These are phyloP conservation scores for Eupeodes latifasciatus DNA, from an alignment of 2,888 invertebrate species.

Conservation along the genomic window DNA sequence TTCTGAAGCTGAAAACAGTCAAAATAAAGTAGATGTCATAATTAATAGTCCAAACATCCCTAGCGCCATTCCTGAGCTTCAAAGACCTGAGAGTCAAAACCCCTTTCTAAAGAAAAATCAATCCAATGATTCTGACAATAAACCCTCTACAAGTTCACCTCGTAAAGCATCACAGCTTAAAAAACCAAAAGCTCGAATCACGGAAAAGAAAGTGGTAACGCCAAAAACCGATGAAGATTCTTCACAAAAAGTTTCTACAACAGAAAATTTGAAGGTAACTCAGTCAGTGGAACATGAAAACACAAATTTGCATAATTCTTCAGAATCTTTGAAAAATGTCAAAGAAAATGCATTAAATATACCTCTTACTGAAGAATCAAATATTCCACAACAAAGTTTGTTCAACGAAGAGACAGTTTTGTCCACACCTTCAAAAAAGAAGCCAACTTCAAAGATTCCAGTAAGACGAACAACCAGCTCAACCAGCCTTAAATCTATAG, in stretches of 20 bases:
- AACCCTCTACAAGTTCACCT: constrained; percentile 16
- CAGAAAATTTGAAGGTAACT: background rate
- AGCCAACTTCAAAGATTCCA: constrained; percentile 80
- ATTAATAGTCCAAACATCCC: background rate
- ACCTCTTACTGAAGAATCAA: background rate
- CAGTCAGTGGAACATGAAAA: background rate
- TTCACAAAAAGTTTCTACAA: background rate
- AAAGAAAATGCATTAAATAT: background rate
- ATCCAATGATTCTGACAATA: background rate
- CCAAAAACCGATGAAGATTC: background rate
- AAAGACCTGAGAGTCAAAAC: background rate
- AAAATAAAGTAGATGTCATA: background rate
- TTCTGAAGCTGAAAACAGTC: background rate
- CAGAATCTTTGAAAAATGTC: background rate
- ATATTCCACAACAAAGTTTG: background rate
- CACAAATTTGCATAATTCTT: background rate
- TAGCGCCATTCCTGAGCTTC: background rate
- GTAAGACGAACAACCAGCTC: constrained; percentile 78
- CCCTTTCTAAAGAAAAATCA: no score
- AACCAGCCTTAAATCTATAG: constrained; percentile 77
- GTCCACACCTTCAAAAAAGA: constrained; percentile 14
- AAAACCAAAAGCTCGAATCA: background rate
- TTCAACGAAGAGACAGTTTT: background rate
- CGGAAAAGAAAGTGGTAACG: background rate
- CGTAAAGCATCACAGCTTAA: background rate